These are phyloP conservation scores for Callipepla californica DNA, from an alignment of 2,113 vertebrate species.

Conservation along the genomic window DNA sequence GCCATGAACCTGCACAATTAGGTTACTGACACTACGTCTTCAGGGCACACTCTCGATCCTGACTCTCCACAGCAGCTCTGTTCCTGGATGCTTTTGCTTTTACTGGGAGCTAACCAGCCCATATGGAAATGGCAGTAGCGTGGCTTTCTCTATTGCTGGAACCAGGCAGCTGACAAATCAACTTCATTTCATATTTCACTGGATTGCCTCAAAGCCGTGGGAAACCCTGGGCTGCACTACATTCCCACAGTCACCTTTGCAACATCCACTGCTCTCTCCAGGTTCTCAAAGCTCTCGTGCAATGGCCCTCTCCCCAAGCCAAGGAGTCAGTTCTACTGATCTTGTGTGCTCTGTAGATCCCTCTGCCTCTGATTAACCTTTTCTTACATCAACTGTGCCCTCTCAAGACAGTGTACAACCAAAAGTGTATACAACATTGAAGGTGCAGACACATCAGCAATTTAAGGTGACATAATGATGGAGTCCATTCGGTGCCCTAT, in stretches of 20 bases:
- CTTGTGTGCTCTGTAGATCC: not conserved
- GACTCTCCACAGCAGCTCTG: not conserved
- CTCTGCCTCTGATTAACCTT: not conserved
- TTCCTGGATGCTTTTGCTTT: not conserved
- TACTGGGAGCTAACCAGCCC: not conserved
- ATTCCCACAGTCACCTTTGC: not conserved
- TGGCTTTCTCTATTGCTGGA: not conserved
- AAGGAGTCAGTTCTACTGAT: not conserved
- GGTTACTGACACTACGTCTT: not conserved
- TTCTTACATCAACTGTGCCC: not conserved
- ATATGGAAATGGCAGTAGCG: not conserved
- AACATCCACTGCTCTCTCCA: not conserved
- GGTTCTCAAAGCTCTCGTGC: not conserved
- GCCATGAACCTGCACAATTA: not conserved
- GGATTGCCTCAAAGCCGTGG: too few species aligned
- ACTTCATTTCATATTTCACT: not conserved
- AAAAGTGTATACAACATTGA: not conserved
- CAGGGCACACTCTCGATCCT: not conserved
- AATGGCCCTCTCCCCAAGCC: not conserved
- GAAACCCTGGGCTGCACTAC: not conserved
- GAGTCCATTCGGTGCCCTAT: not conserved
- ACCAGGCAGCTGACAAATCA: rapidly evolving
- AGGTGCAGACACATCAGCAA: not conserved
- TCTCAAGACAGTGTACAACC: not conserved
- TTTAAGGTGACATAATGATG: not conserved